These are phyloP conservation scores for Protaetia brevitarsis DNA, from an alignment of 1,140 invertebrate genomes.

Conservation along the genomic window DNA sequence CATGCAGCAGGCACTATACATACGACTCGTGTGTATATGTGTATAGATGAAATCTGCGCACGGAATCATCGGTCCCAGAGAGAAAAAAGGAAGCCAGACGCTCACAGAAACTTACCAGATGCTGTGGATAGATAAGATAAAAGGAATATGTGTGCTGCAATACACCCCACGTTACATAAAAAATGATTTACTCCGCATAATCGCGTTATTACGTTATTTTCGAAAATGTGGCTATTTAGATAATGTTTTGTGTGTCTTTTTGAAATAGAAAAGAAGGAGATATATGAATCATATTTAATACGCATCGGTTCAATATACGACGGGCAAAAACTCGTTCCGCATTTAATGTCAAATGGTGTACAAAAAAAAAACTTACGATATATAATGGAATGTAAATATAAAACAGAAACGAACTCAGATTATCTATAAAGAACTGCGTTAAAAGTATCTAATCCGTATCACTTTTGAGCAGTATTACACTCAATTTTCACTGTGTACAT, in stretches of 20 bases:
- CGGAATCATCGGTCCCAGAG: not conserved
- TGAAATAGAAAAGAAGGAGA: not conserved
- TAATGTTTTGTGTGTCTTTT: not conserved
- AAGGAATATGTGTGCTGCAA: not conserved
- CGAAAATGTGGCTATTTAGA: not conserved
- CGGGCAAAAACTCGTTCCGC: too few species aligned
- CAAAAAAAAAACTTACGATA: not conserved
- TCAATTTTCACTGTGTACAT: conserved; percentile 1
- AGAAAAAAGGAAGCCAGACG: not conserved
- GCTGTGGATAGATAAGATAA: not conserved
- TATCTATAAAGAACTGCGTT: not conserved
- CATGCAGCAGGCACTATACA: too few species aligned
- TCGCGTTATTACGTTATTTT: not conserved
- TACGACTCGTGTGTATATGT: not conserved
- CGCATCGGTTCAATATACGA: too few species aligned
- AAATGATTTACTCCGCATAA: not conserved
- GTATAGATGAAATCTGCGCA: not conserved
- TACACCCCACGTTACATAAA: not conserved
- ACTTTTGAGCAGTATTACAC: conserved; percentile 6
- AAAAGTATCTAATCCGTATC: conserved; percentile 15
- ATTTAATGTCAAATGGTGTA: too few species aligned
- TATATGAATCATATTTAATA: too few species aligned
- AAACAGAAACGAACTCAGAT: not conserved
- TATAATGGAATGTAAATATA: conserved; percentile 16
- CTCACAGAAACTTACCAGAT: not conserved